Conservation (phyloP, 2,797 vertebrate genomes). For the Brotula barbata region DNA sequence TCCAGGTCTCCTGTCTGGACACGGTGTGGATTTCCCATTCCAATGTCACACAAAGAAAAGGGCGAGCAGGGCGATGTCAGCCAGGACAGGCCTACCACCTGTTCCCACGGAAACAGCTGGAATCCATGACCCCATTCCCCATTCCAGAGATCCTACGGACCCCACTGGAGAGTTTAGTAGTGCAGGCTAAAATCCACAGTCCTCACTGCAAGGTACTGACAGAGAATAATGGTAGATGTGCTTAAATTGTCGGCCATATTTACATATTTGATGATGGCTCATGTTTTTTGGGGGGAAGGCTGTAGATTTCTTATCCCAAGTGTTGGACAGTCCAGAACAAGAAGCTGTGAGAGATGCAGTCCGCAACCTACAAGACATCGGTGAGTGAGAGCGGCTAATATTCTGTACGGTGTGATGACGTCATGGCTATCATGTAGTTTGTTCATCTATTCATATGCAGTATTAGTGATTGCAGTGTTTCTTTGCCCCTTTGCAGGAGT, state of each 20-base stretch:
- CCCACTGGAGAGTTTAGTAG: constrained; percentile 91
- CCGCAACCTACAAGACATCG: constrained; percentile 87
- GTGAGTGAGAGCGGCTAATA: constrained; percentile 61
- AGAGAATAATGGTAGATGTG: neutral
- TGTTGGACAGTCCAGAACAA: constrained; percentile 89
- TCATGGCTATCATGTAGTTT: neutral
- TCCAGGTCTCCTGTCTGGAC: constrained; percentile 92
- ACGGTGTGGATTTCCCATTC: constrained; percentile 94
- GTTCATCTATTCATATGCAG: neutral
- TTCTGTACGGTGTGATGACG: neutral
- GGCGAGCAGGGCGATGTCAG: constrained; percentile 93
- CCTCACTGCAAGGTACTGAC: constrained; percentile 86
- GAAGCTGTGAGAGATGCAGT: constrained; percentile 87
- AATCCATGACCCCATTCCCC: constrained; percentile 87
- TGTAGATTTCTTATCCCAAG: constrained; percentile 92
- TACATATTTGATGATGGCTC: too few species aligned
- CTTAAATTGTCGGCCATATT: too few species aligned
- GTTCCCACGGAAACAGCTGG: constrained; percentile 84
- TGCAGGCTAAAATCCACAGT: constrained; percentile 96
- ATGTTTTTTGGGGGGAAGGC: constrained; percentile 74
- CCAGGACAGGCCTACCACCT: constrained; percentile 93
- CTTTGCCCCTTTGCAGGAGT: constrained; percentile 79
- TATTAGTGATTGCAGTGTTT: neutral
- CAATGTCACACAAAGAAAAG: constrained; percentile 91
- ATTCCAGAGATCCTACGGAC: constrained; percentile 95